Conservation (phyloP, 2,113 vertebrate genomes). For the Hippoglossus stenolepis region DNA sequence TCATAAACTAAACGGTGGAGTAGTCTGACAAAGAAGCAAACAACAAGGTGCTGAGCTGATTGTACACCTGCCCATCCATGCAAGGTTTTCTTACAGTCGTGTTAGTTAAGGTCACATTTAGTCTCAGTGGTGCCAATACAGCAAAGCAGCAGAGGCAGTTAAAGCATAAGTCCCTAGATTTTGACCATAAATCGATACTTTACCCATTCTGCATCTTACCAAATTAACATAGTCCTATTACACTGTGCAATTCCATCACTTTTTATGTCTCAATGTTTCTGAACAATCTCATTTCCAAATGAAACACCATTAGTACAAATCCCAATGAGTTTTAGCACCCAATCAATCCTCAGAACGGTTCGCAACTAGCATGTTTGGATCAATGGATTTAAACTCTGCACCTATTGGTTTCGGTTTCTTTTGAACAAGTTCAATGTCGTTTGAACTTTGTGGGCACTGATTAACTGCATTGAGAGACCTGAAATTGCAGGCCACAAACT, state of each 20-base stretch:
- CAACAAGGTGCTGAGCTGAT: neutral
- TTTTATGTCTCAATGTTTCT: neutral
- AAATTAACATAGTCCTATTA: no score
- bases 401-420: conserved; percentile 1
- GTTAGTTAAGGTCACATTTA: neutral
- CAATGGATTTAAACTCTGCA: conserved; percentile 2
- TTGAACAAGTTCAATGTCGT: conserved; percentile 11
- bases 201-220: no score
- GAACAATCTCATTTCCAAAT: neutral
- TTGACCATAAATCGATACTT: no score
- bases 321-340: neutral
- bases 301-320: neutral
- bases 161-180: neutral
- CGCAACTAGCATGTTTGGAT: neutral
- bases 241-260: neutral
- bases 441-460: conserved; percentile 18
- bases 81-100: neutral
- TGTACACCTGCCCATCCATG: neutral
- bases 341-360: neutral
- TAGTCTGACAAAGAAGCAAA: neutral
- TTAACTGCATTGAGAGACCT: conserved; percentile 23
- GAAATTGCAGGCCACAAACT: conserved; percentile 6
- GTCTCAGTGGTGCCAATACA: neutral
- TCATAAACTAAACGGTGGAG: neutral
- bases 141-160: neutral